Conservation (phyloP, 2,888 invertebrate species). For the Clivina fossor region DNA sequence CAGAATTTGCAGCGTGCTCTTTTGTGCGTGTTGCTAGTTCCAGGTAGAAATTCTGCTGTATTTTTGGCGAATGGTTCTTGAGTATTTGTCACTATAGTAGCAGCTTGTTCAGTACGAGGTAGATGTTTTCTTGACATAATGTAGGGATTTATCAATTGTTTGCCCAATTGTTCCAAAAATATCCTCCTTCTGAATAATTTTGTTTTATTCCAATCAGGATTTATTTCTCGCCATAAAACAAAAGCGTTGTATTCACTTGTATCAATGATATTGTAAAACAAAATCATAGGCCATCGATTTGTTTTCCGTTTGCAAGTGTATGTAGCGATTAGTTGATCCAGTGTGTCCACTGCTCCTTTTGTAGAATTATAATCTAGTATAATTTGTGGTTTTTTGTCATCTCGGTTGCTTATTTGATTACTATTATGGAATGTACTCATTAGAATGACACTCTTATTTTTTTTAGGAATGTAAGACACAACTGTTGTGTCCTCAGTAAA, state of each 20-base stretch:
- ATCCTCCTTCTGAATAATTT: constrained; percentile 4
- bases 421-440: constrained; percentile 19
- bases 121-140: constrained; percentile 7
- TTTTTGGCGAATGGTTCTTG: not conserved
- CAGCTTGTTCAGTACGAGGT: constrained; percentile 8
- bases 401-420: constrained; percentile 8
- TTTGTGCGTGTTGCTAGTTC: not conserved
- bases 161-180: constrained; percentile 1
- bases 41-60: not conserved
- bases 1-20: constrained; percentile 15
- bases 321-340: constrained; percentile 37
- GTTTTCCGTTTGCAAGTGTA: constrained; percentile 38
- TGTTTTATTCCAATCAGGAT: no score
- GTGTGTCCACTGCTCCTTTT: constrained; percentile 39
- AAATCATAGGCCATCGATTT: constrained; percentile 39
- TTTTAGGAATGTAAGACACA: constrained; percentile 23
- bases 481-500: constrained; percentile 25
- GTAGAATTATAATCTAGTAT: constrained; percentile 39
- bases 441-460: constrained; percentile 19
- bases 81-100: constrained; percentile 5
- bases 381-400: constrained; percentile 38
- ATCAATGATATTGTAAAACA: constrained; percentile 27
- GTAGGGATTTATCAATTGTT: not conserved
- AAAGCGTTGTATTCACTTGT: not conserved
- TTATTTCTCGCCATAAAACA: no score